A percentile compares a stretch with the other conserved stretches of the same genome.
Conservation (phyloP, 2,888 invertebrate species). For the Cacoxenus indagator region DNA sequence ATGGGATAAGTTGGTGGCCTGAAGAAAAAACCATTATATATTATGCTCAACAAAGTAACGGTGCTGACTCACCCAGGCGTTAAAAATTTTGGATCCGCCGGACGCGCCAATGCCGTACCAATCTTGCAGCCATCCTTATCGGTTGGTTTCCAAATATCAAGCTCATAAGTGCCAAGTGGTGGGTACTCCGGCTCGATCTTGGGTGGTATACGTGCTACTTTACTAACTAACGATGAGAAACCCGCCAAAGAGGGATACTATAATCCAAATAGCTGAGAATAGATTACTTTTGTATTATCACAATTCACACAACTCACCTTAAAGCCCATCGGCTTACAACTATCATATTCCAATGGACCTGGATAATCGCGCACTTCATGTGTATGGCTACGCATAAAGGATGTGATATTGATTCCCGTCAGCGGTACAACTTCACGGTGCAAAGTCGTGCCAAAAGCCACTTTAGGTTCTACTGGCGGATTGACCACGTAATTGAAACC, state of each 20-base stretch:
- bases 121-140: constrained; percentile 54
- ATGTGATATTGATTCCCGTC: constrained; percentile 70
- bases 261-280: background rate
- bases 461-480: constrained; percentile 70
- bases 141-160: constrained; percentile 30
- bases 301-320: constrained; percentile 43
- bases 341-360: constrained; percentile 57
- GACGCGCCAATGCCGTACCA: constrained; percentile 39
- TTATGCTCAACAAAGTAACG: background rate
- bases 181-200: constrained; percentile 42
- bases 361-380: constrained; percentile 56
- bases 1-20: constrained; percentile 56
- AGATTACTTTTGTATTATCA: background rate
- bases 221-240: constrained; percentile 60
- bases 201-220: constrained; percentile 49
- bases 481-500: constrained; percentile 75
- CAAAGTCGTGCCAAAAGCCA: constrained; percentile 73
- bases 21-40: background rate
- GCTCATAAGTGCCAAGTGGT: constrained; percentile 59
- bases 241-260: constrained; percentile 64
- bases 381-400: constrained; percentile 72
- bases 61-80: constrained; percentile 45
- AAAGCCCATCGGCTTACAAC: constrained; percentile 43
- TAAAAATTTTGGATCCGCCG: constrained; percentile 37
- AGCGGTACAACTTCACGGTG: constrained; percentile 72